A percentile compares a stretch with the other conserved stretches of the same genome.
phyloP scores from a whole-genome alignment of 2,888 invertebrate genomes.

The Dryomyza anilis region DNA sequence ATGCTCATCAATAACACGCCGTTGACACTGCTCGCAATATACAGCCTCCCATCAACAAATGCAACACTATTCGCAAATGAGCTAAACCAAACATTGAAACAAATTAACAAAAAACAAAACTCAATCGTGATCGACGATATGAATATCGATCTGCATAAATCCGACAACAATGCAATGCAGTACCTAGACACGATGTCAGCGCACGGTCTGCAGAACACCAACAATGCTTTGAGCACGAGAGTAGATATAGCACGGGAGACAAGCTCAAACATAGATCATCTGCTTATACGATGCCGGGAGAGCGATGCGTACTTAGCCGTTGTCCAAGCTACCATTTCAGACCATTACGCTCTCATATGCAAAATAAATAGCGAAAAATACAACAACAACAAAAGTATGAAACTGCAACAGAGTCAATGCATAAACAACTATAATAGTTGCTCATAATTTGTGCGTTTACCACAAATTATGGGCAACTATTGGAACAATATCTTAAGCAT shows the following conservation, averaged over 20 bases:
- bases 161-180: background rate
- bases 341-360: slow-evolving; percentile 12
- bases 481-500: slow-evolving; percentile 1
- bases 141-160: background rate
- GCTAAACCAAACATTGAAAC: background rate
- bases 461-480: too few relatives aligned
- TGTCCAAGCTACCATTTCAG: background rate
- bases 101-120: slow-evolving; percentile 1
- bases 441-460: background rate
- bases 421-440: background rate
- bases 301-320: background rate
- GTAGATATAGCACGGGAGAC: background rate
- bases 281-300: background rate
- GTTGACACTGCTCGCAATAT: background rate
- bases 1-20: too few relatives aligned
- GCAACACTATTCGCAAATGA: background rate
- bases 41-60: background rate
- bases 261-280: background rate
- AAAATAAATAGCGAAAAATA: background rate
- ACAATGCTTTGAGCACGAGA: background rate
- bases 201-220: slow-evolving; percentile 1
- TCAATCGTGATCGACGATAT: slow-evolving; percentile 7
- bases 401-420: background rate
- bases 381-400: background rate
- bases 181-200: slow-evolving; percentile 4